Conservation (phyloP, 2,113 vertebrate species). For the Upupa epops region DNA sequence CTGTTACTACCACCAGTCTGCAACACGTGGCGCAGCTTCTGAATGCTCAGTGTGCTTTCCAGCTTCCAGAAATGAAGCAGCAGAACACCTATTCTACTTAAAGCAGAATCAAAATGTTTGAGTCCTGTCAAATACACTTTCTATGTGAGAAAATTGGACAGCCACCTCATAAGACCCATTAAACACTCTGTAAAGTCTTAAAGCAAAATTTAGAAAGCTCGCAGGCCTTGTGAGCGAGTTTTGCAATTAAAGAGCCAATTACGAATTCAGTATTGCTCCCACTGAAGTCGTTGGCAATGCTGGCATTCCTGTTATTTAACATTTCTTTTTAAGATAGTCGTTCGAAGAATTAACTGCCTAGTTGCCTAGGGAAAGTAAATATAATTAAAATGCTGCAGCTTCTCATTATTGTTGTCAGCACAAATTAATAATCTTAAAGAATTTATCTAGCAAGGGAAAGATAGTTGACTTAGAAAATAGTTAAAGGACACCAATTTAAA, state of each 20-base stretch:
- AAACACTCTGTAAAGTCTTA: background rate
- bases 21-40: accelerated
- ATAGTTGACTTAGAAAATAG: background rate
- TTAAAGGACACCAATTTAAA: background rate
- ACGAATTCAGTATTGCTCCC: background rate
- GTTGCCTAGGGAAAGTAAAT: background rate
- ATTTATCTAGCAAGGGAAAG: background rate
- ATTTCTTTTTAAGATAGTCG: conserved; percentile 10
- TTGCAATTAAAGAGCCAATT: conserved; percentile 17
- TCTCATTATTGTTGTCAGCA: conserved; percentile 8
- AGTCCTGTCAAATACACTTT: background rate
- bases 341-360: conserved; percentile 19
- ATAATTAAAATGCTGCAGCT: background rate
- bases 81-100: background rate
- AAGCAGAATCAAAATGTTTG: background rate
- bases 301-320: conserved; percentile 1
- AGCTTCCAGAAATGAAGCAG: background rate
- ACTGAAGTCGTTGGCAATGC: background rate
- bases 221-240: background rate
- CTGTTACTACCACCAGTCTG: too few species aligned
- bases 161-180: background rate
- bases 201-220: background rate
- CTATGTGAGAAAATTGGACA: background rate
- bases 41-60: background rate
- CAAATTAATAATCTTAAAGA: conserved; percentile 9